A percentile compares a stretch with the other conserved stretches of the same genome.
phyloP scores from a whole-genome alignment of 1,140 invertebrate species.

The Pteromalus puparum region DNA sequence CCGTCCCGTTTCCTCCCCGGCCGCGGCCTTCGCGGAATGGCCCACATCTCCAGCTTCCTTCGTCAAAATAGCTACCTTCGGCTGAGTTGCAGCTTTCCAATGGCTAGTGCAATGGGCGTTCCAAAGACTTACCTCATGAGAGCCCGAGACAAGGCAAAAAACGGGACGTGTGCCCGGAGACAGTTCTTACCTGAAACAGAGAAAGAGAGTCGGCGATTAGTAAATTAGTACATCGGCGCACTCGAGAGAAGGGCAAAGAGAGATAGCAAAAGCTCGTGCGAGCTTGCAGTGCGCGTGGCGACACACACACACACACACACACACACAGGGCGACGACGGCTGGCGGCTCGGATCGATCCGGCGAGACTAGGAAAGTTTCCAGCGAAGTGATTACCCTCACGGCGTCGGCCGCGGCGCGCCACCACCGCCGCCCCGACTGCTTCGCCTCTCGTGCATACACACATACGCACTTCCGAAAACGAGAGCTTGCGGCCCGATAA shows the following conservation, averaged over 20 bases:
- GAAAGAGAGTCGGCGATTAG: not conserved
- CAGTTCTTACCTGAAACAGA: slow-evolving; percentile 39
- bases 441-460: too few species aligned
- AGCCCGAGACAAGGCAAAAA: slow-evolving; percentile 10
- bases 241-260: not conserved
- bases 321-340: not conserved
- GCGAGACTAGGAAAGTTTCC: slow-evolving; percentile 71
- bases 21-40: slow-evolving; percentile 8
- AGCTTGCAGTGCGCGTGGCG: not conserved
- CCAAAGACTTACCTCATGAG: slow-evolving; percentile 39
- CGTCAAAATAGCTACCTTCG: not conserved
- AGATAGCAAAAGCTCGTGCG: not conserved
- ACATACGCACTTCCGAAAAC: not conserved
- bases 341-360: slow-evolving; percentile 66
- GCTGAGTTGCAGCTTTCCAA: not conserved
- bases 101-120: not conserved
- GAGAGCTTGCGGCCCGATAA: not conserved
- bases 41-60: not conserved
- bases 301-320: too few species aligned
- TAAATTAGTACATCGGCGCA: not conserved
- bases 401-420: not conserved
- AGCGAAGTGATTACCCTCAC: slow-evolving; percentile 64
- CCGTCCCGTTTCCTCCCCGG: not conserved
- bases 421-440: too few species aligned
- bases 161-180: slow-evolving; percentile 10